Percentiles rank a stretch among this genome's conserved stretches.
Evolutionary conservation across 92 coral and sea anemone species (phyloP).

Genomic region (Zoanthus sansibaricus): DNA sequence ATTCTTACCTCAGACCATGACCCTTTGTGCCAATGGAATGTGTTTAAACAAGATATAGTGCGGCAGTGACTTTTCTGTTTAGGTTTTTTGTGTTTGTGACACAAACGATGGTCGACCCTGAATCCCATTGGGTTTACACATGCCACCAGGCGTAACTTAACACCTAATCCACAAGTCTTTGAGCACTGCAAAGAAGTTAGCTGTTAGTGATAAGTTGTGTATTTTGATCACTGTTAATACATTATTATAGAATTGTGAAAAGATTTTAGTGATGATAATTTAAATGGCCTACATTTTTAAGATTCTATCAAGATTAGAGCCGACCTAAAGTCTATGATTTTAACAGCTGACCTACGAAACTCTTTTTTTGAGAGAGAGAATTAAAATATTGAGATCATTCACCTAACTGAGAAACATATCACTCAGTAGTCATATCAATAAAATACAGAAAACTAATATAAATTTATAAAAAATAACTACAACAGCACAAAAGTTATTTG

Average conservation of each 20-base stretch:
- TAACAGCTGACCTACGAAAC: not conserved
- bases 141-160: conserved; percentile 64
- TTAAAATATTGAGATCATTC: not conserved
- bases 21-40: conserved; percentile 79
- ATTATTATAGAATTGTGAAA: not conserved
- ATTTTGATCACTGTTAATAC: not conserved
- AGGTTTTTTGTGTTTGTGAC: conserved; percentile 42
- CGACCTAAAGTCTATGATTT: not conserved
- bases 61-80: conserved; percentile 49
- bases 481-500: no score
- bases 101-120: conserved; percentile 35
- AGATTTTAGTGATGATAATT: not conserved
- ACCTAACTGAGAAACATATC: not conserved
- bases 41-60: conserved; percentile 31
- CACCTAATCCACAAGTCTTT: conserved; percentile 84
- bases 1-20: conserved; percentile 81
- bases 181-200: conserved; percentile 79
- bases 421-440: not conserved
- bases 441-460: no score
- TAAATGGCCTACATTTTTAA: not conserved
- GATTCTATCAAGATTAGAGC: not conserved
- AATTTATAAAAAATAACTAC: no score
- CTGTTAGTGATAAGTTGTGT: conserved; percentile 10
- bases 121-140: conserved; percentile 53
- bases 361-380: not conserved